Base-by-base conservation (phyloP, 2,888 invertebrate species). In the Drosophila multiciliata region DNA sequence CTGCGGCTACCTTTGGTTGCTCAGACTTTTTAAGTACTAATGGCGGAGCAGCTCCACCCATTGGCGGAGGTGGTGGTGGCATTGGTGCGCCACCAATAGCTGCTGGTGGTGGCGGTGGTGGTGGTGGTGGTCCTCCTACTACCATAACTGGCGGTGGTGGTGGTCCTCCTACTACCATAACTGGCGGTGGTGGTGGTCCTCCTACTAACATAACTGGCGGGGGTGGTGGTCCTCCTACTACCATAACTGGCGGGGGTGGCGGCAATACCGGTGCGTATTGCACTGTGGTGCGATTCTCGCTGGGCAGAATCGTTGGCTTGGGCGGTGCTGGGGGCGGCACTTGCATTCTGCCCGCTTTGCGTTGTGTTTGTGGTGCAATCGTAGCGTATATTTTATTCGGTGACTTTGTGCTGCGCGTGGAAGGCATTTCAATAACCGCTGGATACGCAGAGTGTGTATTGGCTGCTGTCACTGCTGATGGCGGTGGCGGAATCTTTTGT, bases 391-490 rank as follows among this genome's bases (percentile, higher is more conserved):
- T 66, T 9, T 78, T 75, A 4, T 12, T 69, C 11, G 65, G 29
- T 0, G 67, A 23, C 45, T 66, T 76, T 11, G 49, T 40, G 32
- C 15, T 50, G 2, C 58, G 38, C 7, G 54, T 20, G 15, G 80
- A n/a, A 11, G 50, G 77, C 23, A 87, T 67, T 23, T 83, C 80
- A 7, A 82, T 62, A 0, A 84, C 67, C 8, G 74, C 65, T 6
- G 82, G 73, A 53, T 73, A 71, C 3, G 48, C 55, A 15, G 55
- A 40, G n/a, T 68, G 80, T 5, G 70, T 72, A 49, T 87, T 89
- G 42, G 48, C 63, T 3, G 90, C 89, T 17, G 50, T 86, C 15
- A 90, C 69, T 17, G 78, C 62, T 0, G 90, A 88, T 1, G 90
- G 78, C 32, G 89, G 83, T 6, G 89, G 87, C 4, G 83, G 83